A percentile compares a stretch with the other conserved stretches of the same genome.
Conservation (phyloP, 2,797 vertebrate genomes). For the Thamnophis elegans region DNA sequence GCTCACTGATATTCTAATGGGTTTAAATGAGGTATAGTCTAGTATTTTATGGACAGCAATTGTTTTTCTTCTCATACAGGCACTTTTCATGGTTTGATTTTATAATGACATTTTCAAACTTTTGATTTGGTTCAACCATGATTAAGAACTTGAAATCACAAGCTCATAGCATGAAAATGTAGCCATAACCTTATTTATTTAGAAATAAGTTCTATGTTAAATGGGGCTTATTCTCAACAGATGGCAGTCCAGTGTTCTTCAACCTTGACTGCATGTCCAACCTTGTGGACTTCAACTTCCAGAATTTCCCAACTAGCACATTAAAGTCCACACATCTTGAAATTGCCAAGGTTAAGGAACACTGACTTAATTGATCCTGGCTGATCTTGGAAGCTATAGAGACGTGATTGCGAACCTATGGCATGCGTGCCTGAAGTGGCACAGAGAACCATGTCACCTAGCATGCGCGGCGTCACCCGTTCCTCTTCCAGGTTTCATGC, state of each 20-base stretch:
- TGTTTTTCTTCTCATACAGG: not conserved
- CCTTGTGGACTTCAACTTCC: too few species aligned
- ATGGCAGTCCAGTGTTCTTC: not conserved
- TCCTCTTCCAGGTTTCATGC: too few species aligned
- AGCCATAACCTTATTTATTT: not conserved
- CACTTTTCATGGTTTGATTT: not conserved
- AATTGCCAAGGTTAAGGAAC: not conserved
- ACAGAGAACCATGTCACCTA: too few species aligned
- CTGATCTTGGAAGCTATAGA: not conserved
- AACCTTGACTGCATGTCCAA: too few species aligned
- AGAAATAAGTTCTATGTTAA: not conserved
- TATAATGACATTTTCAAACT: not conserved
- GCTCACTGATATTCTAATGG: not conserved
- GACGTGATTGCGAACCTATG: too few species aligned
- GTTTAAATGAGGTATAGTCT: not conserved
- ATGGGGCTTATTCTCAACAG: not conserved
- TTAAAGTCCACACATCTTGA: not conserved
- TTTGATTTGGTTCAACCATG: not conserved
- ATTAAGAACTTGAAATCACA: not conserved
- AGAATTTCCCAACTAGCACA: not conserved
- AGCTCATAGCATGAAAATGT: not conserved
- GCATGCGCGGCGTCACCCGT: too few species aligned
- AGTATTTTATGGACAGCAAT: not conserved
- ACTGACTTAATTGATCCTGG: not conserved
- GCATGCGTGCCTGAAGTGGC: too few species aligned